A percentile compares a stretch with the other conserved stretches of the same genome.
phyloP scores from a whole-genome alignment of 2,888 invertebrate genomes.

The Matsumyia berberina region DNA sequence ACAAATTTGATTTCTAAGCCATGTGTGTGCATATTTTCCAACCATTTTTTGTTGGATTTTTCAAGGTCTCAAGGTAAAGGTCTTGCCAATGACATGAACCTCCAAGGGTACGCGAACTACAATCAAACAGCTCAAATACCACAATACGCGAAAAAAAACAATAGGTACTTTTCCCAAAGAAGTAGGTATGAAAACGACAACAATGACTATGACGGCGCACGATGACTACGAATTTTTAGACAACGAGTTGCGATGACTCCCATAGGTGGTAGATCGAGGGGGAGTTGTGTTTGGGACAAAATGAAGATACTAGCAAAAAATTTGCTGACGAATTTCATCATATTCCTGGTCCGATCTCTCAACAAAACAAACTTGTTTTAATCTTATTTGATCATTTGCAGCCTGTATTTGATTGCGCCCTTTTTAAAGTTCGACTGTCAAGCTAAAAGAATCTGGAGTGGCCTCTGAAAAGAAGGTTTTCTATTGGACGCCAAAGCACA shows the following conservation, averaged over 20 bases:
- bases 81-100: constrained; percentile 60
- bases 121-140: constrained; percentile 17
- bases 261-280: not conserved
- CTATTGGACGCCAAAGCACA: no score
- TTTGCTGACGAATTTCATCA: constrained; percentile 12
- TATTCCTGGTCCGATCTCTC: no score
- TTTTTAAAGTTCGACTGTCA: no score
- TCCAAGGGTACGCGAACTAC: constrained; percentile 45
- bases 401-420: no score
- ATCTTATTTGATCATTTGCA: no score
- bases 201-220: not conserved
- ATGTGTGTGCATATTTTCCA: constrained; percentile 15
- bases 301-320: constrained; percentile 25
- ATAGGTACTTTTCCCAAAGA: constrained; percentile 42
- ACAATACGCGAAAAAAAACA: constrained; percentile 28
- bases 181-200: not conserved
- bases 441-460: no score
- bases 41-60: not conserved
- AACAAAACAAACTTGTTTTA: no score
- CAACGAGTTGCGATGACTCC: constrained; percentile 30
- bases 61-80: constrained; percentile 53
- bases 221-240: constrained; percentile 10
- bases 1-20: not conserved
- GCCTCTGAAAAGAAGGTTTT: no score
- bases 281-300: not conserved